Percentiles rank a stretch among this genome's conserved stretches.
Evolutionary conservation across 2,113 vertebrate genomes (phyloP).

Genomic region (Erythrocercus mccallii): DNA sequence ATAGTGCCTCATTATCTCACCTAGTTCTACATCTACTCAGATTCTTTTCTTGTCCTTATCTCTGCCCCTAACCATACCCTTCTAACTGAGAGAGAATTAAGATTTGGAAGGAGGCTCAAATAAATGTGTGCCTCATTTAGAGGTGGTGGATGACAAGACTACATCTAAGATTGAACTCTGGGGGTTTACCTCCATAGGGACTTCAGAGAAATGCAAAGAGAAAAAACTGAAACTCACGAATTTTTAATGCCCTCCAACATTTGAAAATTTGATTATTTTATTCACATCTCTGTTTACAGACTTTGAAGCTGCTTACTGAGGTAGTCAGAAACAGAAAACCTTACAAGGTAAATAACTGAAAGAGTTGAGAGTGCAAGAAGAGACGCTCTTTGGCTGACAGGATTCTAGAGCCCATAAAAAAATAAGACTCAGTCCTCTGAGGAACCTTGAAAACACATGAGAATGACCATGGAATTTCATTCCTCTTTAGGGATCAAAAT

Average conservation of each 20-base stretch:
- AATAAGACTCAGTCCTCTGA: background rate
- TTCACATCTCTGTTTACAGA: background rate
- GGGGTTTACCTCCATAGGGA: background rate
- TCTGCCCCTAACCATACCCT: background rate
- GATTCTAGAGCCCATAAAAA: background rate
- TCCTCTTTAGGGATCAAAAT: background rate
- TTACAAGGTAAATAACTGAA: background rate
- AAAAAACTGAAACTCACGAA: fast-evolving
- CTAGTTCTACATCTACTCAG: background rate
- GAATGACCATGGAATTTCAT: background rate
- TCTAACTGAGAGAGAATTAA: background rate
- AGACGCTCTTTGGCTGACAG: background rate
- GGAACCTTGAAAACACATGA: background rate
- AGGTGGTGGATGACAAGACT: background rate
- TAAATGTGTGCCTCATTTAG: background rate
- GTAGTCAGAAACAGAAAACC: background rate
- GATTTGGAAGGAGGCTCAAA: background rate
- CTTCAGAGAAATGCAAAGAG: background rate
- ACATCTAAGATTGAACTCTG: background rate
- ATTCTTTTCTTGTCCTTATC: background rate
- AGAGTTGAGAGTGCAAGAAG: background rate
- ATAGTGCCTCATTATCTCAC: background rate
- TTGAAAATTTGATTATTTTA: background rate
- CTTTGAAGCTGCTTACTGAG: background rate
- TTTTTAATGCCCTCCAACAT: background rate